These are phyloP conservation scores for Temnothorax rugatulus DNA, from an alignment of 2,888 invertebrate genomes.

Conservation along the genomic window DNA sequence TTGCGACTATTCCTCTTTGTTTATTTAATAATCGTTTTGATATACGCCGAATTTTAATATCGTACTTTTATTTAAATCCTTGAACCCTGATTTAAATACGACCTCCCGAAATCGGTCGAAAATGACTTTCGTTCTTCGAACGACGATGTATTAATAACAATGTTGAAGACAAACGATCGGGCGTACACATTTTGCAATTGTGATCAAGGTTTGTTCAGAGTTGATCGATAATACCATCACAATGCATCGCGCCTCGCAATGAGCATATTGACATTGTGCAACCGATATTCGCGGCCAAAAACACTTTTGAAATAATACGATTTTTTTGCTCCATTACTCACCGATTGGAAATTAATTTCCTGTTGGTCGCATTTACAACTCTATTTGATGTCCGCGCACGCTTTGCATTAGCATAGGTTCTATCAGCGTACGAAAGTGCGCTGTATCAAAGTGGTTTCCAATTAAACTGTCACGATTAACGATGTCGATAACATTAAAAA, in stretches of 20 bases:
- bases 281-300: constrained; percentile 8
- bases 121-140: background rate
- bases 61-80: background rate
- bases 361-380: constrained; percentile 51
- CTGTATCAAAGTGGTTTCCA: constrained; percentile 19
- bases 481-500: constrained; percentile 24
- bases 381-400: constrained; percentile 30
- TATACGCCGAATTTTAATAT: background rate
- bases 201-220: background rate
- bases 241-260: background rate
- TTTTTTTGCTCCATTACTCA: constrained; percentile 29
- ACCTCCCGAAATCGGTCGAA: background rate
- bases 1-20: background rate
- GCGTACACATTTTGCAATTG: constrained; percentile 1
- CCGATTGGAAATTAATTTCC: constrained; percentile 48
- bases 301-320: constrained; percentile 14
- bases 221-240: background rate
- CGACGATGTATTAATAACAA: background rate
- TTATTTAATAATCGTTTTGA: constrained; percentile 1
- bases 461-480: constrained; percentile 29
- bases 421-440: constrained; percentile 22
- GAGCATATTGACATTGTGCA: background rate
- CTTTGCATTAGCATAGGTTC: constrained; percentile 26
- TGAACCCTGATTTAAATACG: background rate
- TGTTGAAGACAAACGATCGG: background rate